These are phyloP conservation scores for Epinephelus cyanopodus DNA, from an alignment of 2,113 vertebrate genomes.

Conservation along the genomic window DNA sequence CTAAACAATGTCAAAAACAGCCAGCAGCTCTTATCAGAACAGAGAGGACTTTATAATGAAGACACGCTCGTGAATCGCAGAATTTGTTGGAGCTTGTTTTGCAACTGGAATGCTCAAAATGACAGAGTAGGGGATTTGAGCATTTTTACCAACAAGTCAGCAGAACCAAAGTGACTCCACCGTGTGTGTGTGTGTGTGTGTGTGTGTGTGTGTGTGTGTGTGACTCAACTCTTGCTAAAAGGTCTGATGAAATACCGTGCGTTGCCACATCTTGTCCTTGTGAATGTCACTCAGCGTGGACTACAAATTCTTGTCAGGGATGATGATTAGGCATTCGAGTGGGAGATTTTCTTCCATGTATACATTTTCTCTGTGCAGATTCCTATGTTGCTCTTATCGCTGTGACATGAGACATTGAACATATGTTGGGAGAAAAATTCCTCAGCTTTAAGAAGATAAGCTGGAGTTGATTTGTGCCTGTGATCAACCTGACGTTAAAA, in stretches of 20 bases:
- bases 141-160: neutral
- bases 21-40: conserved; percentile 53
- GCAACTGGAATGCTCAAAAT: conserved; percentile 49
- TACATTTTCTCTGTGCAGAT: conserved; percentile 32
- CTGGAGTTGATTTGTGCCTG: conserved; percentile 14
- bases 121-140: conserved; percentile 37
- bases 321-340: conserved; percentile 13
- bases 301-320: neutral
- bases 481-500: conserved; percentile 38
- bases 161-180: neutral
- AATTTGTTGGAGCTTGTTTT: conserved; percentile 17
- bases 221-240: conserved; percentile 9
- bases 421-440: conserved; percentile 46
- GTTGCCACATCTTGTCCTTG: neutral
- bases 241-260: neutral
- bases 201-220: neutral
- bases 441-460: conserved; percentile 53
- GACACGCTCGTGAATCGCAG: neutral
- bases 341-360: conserved; percentile 29
- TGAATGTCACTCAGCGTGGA: neutral
- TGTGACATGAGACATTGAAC: conserved; percentile 45
- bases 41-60: conserved; percentile 38
- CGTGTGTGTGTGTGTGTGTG: neutral
- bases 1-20: conserved; percentile 77
- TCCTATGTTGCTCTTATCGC: conserved; percentile 38